Evolutionary conservation across 2,113 vertebrate genomes (phyloP).

Genomic region (Sylvietta virens): DNA sequence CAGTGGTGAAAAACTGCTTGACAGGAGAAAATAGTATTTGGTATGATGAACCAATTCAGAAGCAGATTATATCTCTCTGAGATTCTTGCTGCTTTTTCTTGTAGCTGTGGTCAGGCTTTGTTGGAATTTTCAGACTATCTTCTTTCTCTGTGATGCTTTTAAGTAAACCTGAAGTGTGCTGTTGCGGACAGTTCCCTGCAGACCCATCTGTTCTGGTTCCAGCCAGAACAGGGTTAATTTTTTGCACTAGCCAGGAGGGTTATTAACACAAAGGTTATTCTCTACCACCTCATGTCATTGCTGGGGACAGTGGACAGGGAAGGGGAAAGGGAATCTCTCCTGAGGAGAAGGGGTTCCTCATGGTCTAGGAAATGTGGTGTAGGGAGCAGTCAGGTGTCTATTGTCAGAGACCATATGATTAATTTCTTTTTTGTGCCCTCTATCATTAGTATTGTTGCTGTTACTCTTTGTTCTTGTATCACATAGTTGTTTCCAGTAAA

Average conservation of each 20-base stretch:
- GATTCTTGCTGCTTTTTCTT: not conserved
- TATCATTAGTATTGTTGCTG: not conserved
- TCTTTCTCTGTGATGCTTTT: not conserved
- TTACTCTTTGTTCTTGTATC: not conserved
- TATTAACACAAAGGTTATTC: not conserved
- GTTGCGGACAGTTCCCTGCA: not conserved
- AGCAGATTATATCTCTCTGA: no score
- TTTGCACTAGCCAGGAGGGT: not conserved
- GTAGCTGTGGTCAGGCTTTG: not conserved
- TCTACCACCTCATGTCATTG: not conserved
- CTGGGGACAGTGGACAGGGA: not conserved
- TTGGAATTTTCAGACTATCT: not conserved
- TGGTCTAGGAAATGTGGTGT: accelerated
- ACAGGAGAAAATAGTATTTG: not conserved
- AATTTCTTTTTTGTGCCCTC: not conserved
- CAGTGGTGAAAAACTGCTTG: not conserved
- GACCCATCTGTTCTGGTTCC: not conserved
- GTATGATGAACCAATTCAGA: not conserved
- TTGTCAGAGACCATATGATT: not conserved
- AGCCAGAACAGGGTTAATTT: not conserved
- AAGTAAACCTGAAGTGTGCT: not conserved
- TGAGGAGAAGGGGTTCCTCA: not conserved
- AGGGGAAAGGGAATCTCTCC: not conserved
- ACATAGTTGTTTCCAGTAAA: not conserved
- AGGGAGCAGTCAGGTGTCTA: not conserved